Percentiles rank a stretch among this genome's conserved stretches.
phyloP scores from a whole-genome alignment of 2,797 vertebrate genomes.

The Chaetophractus vellerosus region DNA sequence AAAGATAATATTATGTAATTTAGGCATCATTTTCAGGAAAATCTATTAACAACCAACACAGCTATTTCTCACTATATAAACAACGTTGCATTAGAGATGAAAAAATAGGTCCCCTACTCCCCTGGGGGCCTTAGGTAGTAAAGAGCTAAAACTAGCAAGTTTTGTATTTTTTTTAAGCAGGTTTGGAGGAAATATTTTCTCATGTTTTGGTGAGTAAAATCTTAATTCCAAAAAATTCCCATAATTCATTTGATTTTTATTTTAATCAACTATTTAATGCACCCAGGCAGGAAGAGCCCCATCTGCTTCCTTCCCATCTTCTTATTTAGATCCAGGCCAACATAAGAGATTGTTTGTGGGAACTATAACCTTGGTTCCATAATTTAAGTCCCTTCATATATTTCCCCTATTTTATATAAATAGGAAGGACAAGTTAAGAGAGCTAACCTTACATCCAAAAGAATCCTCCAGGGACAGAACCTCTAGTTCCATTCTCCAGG shows the following conservation, averaged over 20 bases:
- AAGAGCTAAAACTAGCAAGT: not conserved
- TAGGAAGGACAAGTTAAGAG: conserved; percentile 1
- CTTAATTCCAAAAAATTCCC: conserved; percentile 34
- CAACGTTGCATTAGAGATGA: not conserved
- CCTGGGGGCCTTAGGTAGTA: not conserved
- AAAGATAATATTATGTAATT: conserved; percentile 48
- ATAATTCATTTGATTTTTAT: conserved; percentile 15
- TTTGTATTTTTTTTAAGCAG: not conserved
- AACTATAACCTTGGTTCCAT: not conserved
- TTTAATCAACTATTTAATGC: conserved; percentile 19
- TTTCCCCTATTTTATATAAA: not conserved
- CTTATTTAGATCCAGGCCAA: not conserved
- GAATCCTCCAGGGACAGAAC: not conserved
- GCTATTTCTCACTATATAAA: conserved; percentile 48
- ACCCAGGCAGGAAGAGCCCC: not conserved
- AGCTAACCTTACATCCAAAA: not conserved
- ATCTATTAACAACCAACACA: conserved; percentile 20
- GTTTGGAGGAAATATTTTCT: not conserved
- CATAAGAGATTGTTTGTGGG: not conserved
- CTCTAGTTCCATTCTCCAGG: not conserved
- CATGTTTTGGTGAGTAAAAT: conserved; percentile 22
- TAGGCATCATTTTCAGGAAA: conserved; percentile 65
- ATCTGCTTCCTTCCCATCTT: not conserved
- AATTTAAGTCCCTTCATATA: not conserved
- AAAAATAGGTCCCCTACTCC: not conserved